Evolutionary conservation across 2,888 invertebrate genomes (phyloP), one percentile per base, ranked within the genome.

Genomic region (Ptilodon capucinus): DNA sequence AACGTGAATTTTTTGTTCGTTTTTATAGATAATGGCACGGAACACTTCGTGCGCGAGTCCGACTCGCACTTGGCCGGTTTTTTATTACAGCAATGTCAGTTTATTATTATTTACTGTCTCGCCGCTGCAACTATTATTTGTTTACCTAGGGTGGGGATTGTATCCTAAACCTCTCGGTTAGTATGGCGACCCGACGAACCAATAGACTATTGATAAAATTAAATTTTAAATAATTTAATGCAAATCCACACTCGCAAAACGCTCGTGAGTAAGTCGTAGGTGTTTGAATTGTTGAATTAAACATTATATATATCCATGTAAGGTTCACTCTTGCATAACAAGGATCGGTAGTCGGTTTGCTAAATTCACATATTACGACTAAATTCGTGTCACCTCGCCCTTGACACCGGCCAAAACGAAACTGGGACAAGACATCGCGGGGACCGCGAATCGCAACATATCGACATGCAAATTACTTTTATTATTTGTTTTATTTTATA

Each of bases 381-480:
- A 53, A 52, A 51, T 48, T 21, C 32, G 30, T 48, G 38, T 64
- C 42, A 46, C 57, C 62, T 62, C 41, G 60, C 50, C 68, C 65
- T 58, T 63, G 63, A 60, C 57, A 43, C 19, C 38, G 30, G 35
- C 50, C 13, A 41, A 60, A 54, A 60, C 16, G 44, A 56, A 63
- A 63, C 64, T 57, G 60, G 57, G 48, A 51, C 52, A 48, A 42
- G 40, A 50, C 51, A 51, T 49, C 55, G 61, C 58, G 57, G 58
- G 54, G 51, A 58, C 35, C 17, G 34, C 23, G 2, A 28, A 13
- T 21, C n/a, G n/a, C n/a, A n/a, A n/a, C n/a, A n/a, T n/a, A n/a
- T 13, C 25, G 11, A 39, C 1, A 18, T 35, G 35, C 35, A 17
- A 14, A 35, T 35, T 35, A 35, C 35, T 35, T 35, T 35, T 35